phyloP scores from a whole-genome alignment of 1,140 invertebrate genomes.

The Magallana gigas region DNA sequence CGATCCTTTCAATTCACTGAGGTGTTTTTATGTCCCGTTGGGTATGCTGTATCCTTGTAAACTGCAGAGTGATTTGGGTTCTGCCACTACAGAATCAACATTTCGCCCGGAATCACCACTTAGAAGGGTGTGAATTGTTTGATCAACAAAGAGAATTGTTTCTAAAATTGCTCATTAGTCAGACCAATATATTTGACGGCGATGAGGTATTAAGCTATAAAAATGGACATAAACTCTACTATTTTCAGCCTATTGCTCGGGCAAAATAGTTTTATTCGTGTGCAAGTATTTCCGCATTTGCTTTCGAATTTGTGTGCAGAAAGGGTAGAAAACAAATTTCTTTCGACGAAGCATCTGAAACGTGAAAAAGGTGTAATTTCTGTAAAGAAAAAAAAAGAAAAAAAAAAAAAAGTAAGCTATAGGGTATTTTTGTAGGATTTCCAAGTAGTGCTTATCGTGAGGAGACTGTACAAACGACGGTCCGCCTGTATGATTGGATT shows the following conservation, averaged over 20 bases:
- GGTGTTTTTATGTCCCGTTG: not conserved
- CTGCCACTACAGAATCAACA: not conserved
- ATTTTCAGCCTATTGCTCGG: not conserved
- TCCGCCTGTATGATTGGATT: too few species aligned
- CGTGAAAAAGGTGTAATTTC: too few species aligned
- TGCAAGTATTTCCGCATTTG: not conserved
- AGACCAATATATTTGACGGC: not conserved
- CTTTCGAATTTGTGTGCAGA: too few species aligned
- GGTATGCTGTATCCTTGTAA: conserved; percentile 6
- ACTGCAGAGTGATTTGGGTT: not conserved
- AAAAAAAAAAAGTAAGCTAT: too few species aligned
- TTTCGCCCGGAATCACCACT: not conserved
- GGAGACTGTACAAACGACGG: too few species aligned
- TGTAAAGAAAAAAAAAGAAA: too few species aligned
- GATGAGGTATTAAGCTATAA: not conserved
- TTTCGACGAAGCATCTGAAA: too few species aligned
- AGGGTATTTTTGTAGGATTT: too few species aligned
- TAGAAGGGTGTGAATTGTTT: not conserved
- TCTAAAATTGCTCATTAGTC: conserved; percentile 15
- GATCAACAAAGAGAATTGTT: conserved; percentile 16
- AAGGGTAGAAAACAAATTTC: too few species aligned
- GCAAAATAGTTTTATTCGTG: not conserved
- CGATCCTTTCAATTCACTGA: not conserved
- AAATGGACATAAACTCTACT: not conserved
- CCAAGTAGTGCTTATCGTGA: too few species aligned